A percentile compares a stretch with the other conserved stretches of the same genome.
Evolutionary conservation across 2,113 vertebrate species (phyloP).

Genomic region (Collichthys lucidus): DNA sequence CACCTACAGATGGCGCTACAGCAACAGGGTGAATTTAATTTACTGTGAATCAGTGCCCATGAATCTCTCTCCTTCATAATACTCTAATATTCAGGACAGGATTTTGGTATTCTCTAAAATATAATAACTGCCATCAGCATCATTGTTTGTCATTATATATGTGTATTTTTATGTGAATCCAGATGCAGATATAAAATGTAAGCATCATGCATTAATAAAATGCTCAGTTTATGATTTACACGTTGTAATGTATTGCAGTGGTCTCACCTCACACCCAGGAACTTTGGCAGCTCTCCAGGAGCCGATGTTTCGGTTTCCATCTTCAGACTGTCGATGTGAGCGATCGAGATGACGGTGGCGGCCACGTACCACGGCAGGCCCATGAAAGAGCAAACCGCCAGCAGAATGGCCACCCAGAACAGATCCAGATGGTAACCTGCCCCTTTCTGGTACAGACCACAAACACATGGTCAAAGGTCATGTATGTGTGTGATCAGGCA

Average conservation of each 20-base stretch:
- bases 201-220: background rate
- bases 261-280: conserved; percentile 94
- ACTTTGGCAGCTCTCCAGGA: conserved; percentile 97
- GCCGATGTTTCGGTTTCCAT: conserved; percentile 99
- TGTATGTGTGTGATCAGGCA: background rate
- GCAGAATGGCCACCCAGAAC: conserved; percentile 94
- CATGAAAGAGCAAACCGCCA: conserved; percentile 97
- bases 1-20: conserved; percentile 19
- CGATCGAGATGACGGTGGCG: conserved; percentile 98
- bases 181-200: background rate
- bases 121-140: background rate
- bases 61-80: background rate
- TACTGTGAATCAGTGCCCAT: background rate
- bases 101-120: background rate
- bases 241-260: background rate
- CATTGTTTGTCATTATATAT: background rate
- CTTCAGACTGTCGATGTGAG: conserved; percentile 98
- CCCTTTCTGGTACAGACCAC: conserved; percentile 90
- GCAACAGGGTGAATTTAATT: background rate
- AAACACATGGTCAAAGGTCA: conserved; percentile 37
- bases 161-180: background rate
- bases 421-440: conserved; percentile 98
- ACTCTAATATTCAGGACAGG: background rate
- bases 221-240: background rate
- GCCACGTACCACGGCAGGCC: conserved; percentile 98